A percentile compares a stretch with the other conserved stretches of the same genome.
Evolutionary conservation across 2,113 vertebrate genomes (phyloP).

Genomic region (Anhinga anhinga): DNA sequence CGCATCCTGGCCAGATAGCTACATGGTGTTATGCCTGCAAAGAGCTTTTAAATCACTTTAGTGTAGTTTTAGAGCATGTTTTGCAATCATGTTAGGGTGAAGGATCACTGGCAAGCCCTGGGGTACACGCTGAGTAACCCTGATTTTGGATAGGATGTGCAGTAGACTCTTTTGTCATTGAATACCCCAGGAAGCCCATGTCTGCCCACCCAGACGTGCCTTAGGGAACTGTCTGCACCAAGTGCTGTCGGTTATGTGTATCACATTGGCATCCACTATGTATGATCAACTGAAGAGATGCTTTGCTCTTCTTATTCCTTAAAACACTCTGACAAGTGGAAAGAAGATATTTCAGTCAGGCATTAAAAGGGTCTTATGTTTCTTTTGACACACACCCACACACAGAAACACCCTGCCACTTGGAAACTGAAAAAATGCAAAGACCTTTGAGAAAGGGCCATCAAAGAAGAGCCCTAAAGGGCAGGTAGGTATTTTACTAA

Average conservation of each 20-base stretch:
- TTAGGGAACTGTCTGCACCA: neutral
- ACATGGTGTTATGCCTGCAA: neutral
- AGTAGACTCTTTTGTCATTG: neutral
- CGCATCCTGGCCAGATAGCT: neutral
- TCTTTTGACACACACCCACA: neutral
- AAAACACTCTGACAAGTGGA: neutral
- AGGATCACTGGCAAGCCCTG: neutral
- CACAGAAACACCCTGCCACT: neutral
- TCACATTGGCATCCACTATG: neutral
- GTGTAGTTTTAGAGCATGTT: neutral
- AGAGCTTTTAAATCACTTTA: neutral
- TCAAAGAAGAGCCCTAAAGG: neutral
- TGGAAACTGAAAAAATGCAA: neutral
- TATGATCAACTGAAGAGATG: neutral
- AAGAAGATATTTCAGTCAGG: neutral
- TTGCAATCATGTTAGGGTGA: neutral
- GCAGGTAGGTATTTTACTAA: neutral
- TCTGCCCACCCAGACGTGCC: neutral
- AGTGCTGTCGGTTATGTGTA: fast-evolving
- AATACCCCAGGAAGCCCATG: neutral
- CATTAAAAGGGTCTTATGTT: neutral
- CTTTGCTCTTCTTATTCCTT: neutral
- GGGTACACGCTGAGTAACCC: neutral
- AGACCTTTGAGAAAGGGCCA: neutral
- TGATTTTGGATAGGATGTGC: neutral